Percentiles rank a stretch among this genome's conserved stretches.
Evolutionary conservation across 1,140 invertebrate genomes (phyloP).

Genomic region (Lerema accius): DNA sequence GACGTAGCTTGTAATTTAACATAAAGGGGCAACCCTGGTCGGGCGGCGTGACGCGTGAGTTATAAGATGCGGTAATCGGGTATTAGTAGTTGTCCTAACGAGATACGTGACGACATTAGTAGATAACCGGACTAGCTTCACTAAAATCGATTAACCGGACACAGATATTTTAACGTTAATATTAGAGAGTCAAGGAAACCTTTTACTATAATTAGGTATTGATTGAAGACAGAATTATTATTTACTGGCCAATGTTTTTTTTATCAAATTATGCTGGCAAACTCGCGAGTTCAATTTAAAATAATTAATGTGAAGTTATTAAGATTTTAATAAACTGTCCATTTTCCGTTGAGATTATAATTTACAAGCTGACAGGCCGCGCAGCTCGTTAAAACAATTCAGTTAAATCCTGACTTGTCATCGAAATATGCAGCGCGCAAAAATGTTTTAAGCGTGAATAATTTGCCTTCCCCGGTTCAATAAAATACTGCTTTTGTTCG

Average conservation of each 20-base stretch:
- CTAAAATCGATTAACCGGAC: too few relatives aligned
- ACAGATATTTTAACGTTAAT: too few relatives aligned
- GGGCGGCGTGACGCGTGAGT: neutral
- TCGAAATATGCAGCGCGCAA: neutral
- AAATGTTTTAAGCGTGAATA: constrained; percentile 9
- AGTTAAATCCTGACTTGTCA: constrained; percentile 2
- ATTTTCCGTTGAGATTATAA: neutral
- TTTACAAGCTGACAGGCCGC: neutral
- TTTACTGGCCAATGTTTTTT: neutral
- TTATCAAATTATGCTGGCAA: neutral
- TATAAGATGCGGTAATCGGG: constrained; percentile 7
- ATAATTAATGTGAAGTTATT: neutral
- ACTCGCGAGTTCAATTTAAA: too few relatives aligned
- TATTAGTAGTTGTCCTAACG: constrained; percentile 6
- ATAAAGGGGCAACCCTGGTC: neutral
- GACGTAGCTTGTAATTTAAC: neutral
- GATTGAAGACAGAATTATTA: too few relatives aligned
- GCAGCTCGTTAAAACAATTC: neutral
- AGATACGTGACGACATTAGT: constrained; percentile 5
- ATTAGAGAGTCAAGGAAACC: too few relatives aligned
- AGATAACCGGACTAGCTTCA: neutral
- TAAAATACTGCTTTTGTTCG: constrained; percentile 19
- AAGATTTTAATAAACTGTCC: neutral
- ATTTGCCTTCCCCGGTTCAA: constrained; percentile 4
- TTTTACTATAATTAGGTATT: neutral